Base-by-base conservation (phyloP, 2,113 vertebrate species). In the Corythornis cristatus region DNA sequence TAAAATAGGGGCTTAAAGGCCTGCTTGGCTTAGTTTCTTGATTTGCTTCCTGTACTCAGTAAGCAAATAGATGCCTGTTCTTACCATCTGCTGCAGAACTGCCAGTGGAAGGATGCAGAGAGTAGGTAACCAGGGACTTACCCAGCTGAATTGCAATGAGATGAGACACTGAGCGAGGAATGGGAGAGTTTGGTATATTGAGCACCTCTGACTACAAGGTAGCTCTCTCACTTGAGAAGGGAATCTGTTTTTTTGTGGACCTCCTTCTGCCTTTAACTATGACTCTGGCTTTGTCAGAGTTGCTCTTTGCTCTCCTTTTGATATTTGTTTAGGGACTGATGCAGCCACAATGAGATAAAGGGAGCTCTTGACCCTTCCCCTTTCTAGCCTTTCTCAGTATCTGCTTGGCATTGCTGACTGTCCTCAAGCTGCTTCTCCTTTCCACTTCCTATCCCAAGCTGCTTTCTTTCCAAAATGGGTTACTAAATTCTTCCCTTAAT, bases 41-140 rank as follows among this genome's bases (percentile, higher is more conserved):
- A 46, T 87, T 84, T 73, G 10, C 89, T 92, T 85, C 61, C 56
- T 80, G 31, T 79, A 40, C 18, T 89, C 26, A 23, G 0, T 83
- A 65, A 67, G 73, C 28, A 95, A 84, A 68, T 68, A 48, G 4
- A 8, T 71, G 60, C 31, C 56, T 48, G 11, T 87, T 68, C 64
- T 82, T 76, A 62, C 71, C 71, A 77, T 86, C 83, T 95, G 90
- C 68, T 95, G 72, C 51, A 51, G 76, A 93, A 37, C 61, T 80
- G 72, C 57, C 26, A 23, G 35, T 18, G 58, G 35, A 74, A 86
- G 35, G 40, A 57, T 64, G 16, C 60, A 62, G 23, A 58, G 12
- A 35, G 45, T 31, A 87, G 78, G 58, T 78, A 88, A n/a, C 35
- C 35, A 64, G 60, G 64, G 35, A 45, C 78, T 68, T 74, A 19